phyloP scores from a whole-genome alignment of 2,113 vertebrate species.

The Herpailurus yagouaroundi region DNA sequence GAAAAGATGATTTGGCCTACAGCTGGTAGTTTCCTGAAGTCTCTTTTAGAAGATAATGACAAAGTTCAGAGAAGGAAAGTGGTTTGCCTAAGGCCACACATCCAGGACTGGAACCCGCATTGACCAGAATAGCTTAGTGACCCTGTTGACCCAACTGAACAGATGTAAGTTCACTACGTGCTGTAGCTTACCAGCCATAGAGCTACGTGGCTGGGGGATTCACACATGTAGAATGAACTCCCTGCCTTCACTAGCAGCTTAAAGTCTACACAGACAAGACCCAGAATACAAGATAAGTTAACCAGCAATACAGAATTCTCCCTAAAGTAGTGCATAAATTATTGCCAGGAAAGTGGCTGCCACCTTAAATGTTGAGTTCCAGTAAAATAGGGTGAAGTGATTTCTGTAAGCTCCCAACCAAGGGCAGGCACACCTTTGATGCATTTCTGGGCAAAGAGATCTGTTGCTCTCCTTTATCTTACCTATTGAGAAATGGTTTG shows the following conservation, averaged over 20 bases:
- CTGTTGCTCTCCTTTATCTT: conserved; percentile 11
- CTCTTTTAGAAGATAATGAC: background rate
- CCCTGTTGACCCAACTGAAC: background rate
- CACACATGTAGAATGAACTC: accelerated
- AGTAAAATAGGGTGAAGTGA: background rate
- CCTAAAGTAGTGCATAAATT: background rate
- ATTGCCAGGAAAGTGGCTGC: background rate
- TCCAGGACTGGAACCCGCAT: too few species aligned
- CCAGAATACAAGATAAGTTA: background rate
- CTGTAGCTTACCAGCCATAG: too few species aligned
- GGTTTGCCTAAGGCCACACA: background rate
- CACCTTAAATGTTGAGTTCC: background rate
- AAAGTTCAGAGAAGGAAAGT: background rate
- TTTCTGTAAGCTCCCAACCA: background rate
- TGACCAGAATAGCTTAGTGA: background rate
- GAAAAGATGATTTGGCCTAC: background rate
- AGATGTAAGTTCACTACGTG: accelerated
- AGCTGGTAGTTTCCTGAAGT: background rate
- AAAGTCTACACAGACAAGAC: background rate
- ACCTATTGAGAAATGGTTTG: background rate
- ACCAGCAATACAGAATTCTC: background rate
- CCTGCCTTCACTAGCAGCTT: background rate
- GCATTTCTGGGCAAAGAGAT: background rate
- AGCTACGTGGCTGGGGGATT: background rate
- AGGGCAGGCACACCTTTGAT: background rate